Evolutionary conservation across 2,113 vertebrate species (phyloP).

Genomic region (Leptobrachium leishanense): DNA sequence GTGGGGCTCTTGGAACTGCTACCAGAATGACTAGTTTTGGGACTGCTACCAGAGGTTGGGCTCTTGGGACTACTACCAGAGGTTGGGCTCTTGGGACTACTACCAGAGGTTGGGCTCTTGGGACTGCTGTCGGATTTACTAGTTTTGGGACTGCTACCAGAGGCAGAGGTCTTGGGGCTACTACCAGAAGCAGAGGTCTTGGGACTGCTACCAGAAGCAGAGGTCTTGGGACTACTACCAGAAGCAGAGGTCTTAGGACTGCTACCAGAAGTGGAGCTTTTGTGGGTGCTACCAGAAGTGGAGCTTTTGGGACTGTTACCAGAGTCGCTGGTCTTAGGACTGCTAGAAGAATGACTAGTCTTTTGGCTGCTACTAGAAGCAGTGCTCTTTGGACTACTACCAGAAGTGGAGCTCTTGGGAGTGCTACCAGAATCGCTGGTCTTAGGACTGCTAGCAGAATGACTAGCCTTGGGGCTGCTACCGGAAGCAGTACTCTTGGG

Average conservation of each 20-base stretch:
- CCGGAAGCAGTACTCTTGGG: constrained; percentile 48
- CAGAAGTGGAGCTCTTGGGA: neutral
- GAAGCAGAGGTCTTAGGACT: neutral
- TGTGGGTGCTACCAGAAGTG: neutral
- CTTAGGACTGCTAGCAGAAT: neutral
- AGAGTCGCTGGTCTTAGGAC: neutral
- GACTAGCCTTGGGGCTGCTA: neutral
- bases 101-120: constrained; percentile 18
- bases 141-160: constrained; percentile 20
- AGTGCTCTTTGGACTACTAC: neutral
- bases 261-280: constrained; percentile 11
- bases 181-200: neutral
- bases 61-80: neutral
- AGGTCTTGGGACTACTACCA: constrained; percentile 12
- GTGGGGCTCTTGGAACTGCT: constrained; percentile 16
- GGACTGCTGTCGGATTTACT: neutral
- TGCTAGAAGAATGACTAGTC: neutral
- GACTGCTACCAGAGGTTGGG: neutral
- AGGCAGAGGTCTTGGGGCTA: neutral
- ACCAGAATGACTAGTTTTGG: neutral
- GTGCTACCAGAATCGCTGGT: neutral
- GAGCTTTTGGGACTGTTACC: constrained; percentile 21
- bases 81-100: constrained; percentile 50
- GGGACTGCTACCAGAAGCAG: neutral
- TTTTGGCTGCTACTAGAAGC: neutral